Evolutionary conservation across 30 jellyfish, hydroid and myxozoan species (phyloP).

Genomic region (Phacellophora camtschatica): DNA sequence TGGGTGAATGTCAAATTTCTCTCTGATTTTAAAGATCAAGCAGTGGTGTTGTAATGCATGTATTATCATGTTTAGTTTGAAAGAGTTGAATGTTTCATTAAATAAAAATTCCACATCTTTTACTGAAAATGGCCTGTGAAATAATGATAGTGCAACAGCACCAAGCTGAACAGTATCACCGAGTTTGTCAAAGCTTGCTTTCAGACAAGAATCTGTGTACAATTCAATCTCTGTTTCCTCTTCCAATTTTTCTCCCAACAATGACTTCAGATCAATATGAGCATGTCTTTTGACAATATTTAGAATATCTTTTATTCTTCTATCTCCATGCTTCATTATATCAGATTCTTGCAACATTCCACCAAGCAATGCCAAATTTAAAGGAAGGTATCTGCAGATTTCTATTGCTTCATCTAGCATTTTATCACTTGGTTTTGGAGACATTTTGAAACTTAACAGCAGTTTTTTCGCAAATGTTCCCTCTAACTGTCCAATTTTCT

Average conservation of each 20-base stretch:
- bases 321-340: not conserved
- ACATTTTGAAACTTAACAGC: not conserved
- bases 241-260: not conserved
- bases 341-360: conserved; percentile 36
- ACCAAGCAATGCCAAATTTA: conserved; percentile 22
- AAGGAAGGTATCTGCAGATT: conserved; percentile 9
- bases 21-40: not conserved
- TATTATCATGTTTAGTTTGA: not conserved
- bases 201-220: not conserved
- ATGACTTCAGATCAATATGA: not conserved
- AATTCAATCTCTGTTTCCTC: conserved; percentile 8
- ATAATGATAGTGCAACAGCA: conserved; percentile 33
- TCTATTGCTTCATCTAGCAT: conserved; percentile 8
- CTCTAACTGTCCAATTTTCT: conserved; percentile 37
- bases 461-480: conserved; percentile 4
- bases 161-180: conserved; percentile 29
- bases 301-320: no score
- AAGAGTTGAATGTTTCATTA: not conserved
- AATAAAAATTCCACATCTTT: conserved; percentile 12
- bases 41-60: conserved; percentile 3
- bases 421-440: conserved; percentile 7
- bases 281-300: not conserved
- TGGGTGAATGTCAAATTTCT: conserved; percentile 29
- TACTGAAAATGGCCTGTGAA: conserved; percentile 25
- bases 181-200: not conserved